Percentiles rank a stretch among this genome's conserved stretches.
Conservation (phyloP, 1,140 invertebrate genomes). For the Megathymus violae region DNA sequence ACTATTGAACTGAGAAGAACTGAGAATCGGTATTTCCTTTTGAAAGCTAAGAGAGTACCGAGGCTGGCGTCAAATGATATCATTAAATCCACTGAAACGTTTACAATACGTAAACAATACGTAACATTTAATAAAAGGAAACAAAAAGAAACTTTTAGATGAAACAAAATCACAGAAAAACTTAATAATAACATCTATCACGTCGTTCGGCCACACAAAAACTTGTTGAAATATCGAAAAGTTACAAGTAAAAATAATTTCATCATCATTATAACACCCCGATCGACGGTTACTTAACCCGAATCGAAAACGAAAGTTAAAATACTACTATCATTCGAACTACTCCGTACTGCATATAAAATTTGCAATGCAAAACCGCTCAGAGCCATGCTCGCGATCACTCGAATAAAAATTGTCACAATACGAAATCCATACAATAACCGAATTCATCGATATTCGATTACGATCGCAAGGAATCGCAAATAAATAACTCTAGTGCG, state of each 20-base stretch:
- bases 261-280: background rate
- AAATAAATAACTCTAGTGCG: conserved; percentile 10
- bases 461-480: conserved; percentile 12
- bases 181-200: background rate
- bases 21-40: no score
- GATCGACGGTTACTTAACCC: conserved; percentile 6
- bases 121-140: background rate
- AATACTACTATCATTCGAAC: conserved; percentile 9
- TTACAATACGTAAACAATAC: background rate
- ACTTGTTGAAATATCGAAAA: background rate
- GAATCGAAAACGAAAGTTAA: conserved; percentile 25
- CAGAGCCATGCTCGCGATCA: conserved; percentile 1
- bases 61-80: no score
- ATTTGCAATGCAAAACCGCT: conserved; percentile 23
- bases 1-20: no score
- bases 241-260: background rate
- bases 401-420: background rate
- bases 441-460: conserved; percentile 15
- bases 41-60: no score
- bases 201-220: background rate
- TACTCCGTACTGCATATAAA: conserved; percentile 10
- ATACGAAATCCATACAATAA: conserved; percentile 4
- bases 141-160: background rate
- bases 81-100: background rate
- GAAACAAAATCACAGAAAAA: background rate